phyloP scores from a whole-genome alignment of 2,888 invertebrate genomes.

The Dorcus hopei region DNA sequence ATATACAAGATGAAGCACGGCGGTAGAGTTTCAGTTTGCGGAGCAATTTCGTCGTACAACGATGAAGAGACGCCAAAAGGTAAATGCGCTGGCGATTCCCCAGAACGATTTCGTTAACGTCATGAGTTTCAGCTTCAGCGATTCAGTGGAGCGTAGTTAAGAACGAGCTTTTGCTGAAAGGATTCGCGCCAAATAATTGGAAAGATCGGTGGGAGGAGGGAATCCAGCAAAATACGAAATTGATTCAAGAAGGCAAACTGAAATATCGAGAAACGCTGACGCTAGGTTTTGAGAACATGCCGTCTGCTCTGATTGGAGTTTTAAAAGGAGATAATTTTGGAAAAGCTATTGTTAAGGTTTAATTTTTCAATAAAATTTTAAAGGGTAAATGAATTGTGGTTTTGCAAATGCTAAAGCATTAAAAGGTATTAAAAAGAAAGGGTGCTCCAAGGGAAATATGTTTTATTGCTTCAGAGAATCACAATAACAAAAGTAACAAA shows the following conservation, averaged over 20 bases:
- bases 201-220: conserved; percentile 58
- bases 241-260: conserved; percentile 66
- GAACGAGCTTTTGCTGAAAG: conserved; percentile 61
- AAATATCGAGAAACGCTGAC: conserved; percentile 65
- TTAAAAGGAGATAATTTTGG: conserved; percentile 64
- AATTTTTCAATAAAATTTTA: background rate
- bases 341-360: conserved; percentile 63
- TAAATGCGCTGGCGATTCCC: background rate
- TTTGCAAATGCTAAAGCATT: too few species aligned
- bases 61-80: conserved; percentile 37
- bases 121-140: conserved; percentile 42
- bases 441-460: too few species aligned
- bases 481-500: too few species aligned
- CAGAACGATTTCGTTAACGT: too few species aligned
- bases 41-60: conserved; percentile 64
- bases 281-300: conserved; percentile 71
- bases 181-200: conserved; percentile 59
- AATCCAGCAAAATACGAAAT: conserved; percentile 58
- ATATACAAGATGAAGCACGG: conserved; percentile 61
- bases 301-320: conserved; percentile 66
- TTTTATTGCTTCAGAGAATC: too few species aligned
- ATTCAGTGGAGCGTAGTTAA: conserved; percentile 56
- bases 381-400: too few species aligned
- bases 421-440: too few species aligned
- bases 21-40: conserved; percentile 64